A percentile compares a stretch with the other conserved stretches of the same genome.
Conservation (phyloP, 1,140 invertebrate genomes). For the Gryllus bimaculatus region DNA sequence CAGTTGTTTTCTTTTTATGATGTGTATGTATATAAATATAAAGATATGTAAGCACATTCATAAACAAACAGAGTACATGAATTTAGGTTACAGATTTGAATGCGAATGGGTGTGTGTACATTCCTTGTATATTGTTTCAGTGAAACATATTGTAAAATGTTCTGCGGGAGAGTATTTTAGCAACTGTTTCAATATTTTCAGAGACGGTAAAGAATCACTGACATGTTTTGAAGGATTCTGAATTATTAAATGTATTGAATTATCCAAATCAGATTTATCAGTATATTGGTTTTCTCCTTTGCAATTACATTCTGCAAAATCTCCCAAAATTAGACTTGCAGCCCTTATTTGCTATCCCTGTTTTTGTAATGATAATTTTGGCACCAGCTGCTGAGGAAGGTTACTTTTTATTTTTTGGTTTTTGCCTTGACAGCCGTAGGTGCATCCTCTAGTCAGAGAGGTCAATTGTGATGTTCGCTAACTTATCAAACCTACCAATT, state of each 20-base stretch:
- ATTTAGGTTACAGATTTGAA: neutral
- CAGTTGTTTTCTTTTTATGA: neutral
- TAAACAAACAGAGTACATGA: neutral
- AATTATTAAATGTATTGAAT: neutral
- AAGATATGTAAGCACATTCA: neutral
- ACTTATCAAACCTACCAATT: too few species aligned
- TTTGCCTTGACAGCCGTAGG: neutral
- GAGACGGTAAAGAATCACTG: neutral
- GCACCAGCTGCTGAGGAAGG: neutral
- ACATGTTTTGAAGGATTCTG: neutral
- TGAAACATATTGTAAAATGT: neutral
- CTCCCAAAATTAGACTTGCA: neutral
- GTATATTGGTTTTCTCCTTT: neutral
- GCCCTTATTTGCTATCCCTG: neutral
- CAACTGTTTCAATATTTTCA: neutral
- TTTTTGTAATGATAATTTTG: neutral
- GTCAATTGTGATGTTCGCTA: neutral
- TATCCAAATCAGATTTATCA: neutral
- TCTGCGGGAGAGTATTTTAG: neutral
- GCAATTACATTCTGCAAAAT: neutral
- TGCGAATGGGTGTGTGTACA: neutral
- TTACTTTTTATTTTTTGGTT: neutral
- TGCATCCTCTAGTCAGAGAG: neutral
- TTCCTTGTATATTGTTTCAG: constrained; percentile 1
- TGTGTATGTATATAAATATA: neutral